phyloP scores from a whole-genome alignment of 2,113 vertebrate species.

The Eublepharis macularius region DNA sequence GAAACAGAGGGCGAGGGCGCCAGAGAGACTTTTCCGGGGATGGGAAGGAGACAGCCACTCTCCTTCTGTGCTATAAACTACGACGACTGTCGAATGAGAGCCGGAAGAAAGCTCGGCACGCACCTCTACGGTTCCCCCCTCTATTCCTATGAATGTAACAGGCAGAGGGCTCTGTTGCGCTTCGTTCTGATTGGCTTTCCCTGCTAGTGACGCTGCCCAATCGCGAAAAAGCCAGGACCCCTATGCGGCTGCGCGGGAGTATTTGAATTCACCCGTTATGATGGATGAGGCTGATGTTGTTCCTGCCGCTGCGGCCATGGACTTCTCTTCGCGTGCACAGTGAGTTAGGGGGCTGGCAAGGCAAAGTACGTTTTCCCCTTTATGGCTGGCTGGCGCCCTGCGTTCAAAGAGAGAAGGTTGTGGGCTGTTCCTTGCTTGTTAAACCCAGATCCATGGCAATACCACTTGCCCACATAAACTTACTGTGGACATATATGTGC shows the following conservation, averaged over 20 bases:
- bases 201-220: background rate
- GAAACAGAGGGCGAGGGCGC: no score
- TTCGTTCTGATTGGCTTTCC: conserved; percentile 7
- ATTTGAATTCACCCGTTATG: conserved; percentile 1
- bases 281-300: background rate
- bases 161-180: background rate
- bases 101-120: background rate
- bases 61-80: background rate
- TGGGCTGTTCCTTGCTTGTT: no score
- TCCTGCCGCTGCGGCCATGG: background rate
- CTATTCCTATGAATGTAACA: accelerated
- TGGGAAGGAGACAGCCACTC: no score
- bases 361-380: background rate
- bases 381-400: background rate
- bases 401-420: background rate
- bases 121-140: no score
- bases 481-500: no score
- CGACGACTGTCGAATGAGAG: background rate
- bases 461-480: no score
- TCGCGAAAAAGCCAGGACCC: background rate
- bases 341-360: background rate
- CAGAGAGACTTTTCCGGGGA: no score
- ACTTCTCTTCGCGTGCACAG: background rate
- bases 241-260: background rate
- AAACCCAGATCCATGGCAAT: background rate